Conservation (phyloP, 2,888 invertebrate genomes). For the Dendrolimus houi region DNA sequence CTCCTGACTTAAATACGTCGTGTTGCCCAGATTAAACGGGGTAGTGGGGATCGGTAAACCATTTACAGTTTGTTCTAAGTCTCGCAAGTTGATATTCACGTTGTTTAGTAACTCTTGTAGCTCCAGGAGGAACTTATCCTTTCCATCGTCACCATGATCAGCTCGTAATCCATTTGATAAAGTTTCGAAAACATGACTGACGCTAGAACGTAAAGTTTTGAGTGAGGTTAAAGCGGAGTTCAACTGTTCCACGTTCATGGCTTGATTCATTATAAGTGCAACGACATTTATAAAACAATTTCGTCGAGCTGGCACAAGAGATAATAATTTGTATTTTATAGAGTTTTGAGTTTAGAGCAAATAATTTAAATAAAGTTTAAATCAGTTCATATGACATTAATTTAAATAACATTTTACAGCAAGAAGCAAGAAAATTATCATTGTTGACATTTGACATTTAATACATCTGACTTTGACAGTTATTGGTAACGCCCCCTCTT, state of each 20-base stretch:
- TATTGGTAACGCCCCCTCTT: too few species aligned
- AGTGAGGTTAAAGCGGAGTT: slow-evolving; percentile 84
- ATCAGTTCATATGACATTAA: too few species aligned
- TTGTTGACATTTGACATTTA: too few species aligned
- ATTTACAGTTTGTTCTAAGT: slow-evolving; percentile 87
- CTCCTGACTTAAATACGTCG: slow-evolving; percentile 91
- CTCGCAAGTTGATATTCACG: slow-evolving; percentile 88
- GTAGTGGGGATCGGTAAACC: slow-evolving; percentile 84
- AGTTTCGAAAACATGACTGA: slow-evolving; percentile 89
- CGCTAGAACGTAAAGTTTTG: slow-evolving; percentile 87
- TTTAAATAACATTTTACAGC: too few species aligned
- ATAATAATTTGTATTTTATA: neutral
- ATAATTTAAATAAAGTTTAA: too few species aligned
- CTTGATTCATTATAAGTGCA: slow-evolving; percentile 33
- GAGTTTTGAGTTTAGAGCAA: too few species aligned
- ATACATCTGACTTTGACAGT: too few species aligned
- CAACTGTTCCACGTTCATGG: slow-evolving; percentile 79
- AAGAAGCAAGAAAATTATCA: too few species aligned
- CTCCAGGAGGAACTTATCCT: slow-evolving; percentile 86
- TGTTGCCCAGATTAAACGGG: slow-evolving; percentile 89
- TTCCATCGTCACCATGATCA: slow-evolving; percentile 88
- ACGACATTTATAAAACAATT: neutral
- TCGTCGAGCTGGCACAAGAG: neutral
- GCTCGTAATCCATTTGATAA: slow-evolving; percentile 88
- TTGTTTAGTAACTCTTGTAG: slow-evolving; percentile 88